These are phyloP conservation scores for Heliconius sara DNA, from an alignment of 2,888 invertebrate genomes.

Conservation along the genomic window DNA sequence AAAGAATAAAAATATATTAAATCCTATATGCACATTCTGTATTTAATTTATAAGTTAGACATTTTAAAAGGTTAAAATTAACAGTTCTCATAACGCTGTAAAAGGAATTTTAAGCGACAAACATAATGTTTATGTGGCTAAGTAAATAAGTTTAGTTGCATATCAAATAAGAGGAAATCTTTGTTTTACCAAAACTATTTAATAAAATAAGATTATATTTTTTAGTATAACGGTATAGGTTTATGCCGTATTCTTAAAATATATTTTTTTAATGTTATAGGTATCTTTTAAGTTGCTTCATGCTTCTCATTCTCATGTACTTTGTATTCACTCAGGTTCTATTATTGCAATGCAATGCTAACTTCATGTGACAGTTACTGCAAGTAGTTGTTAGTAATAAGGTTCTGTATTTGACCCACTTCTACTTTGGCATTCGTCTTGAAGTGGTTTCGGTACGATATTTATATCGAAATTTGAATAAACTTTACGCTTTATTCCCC, in stretches of 20 bases:
- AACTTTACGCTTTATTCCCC: no score
- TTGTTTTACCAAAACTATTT: neutral
- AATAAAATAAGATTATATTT: neutral
- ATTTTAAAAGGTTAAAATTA: no score
- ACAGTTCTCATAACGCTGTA: no score
- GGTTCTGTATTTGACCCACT: conserved; percentile 28
- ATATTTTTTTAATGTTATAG: neutral
- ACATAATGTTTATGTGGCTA: neutral
- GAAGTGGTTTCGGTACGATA: neutral
- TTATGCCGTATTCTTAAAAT: neutral
- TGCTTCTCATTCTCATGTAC: neutral
- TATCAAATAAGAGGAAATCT: no score
- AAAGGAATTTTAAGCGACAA: neutral
- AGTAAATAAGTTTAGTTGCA: neutral
- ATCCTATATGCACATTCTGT: no score
- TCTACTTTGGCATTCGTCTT: conserved; percentile 3
- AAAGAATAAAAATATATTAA: no score
- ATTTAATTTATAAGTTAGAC: no score
- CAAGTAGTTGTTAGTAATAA: conserved; percentile 15
- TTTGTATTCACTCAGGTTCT: conserved; percentile 1
- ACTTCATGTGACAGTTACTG: conserved; percentile 24
- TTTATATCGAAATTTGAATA: neutral
- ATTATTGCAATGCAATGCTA: conserved; percentile 15
- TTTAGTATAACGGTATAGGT: neutral
- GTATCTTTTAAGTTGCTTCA: neutral